A percentile compares a stretch with the other conserved stretches of the same genome.
Evolutionary conservation across 1,140 invertebrate species (phyloP).

Genomic region (Chironomus striatipennis): DNA sequence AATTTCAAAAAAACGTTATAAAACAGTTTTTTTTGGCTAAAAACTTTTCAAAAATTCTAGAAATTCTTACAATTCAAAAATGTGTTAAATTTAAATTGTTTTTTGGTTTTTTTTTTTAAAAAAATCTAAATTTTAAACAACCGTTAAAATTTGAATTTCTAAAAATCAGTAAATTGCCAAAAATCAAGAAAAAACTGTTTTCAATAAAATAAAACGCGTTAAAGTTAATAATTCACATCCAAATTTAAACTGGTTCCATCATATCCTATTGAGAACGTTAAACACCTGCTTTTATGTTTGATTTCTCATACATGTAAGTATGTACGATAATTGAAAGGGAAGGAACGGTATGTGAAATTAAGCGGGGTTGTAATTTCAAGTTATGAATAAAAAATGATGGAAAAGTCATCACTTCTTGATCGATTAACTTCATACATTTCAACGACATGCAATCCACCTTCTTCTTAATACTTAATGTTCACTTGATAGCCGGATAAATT

Average conservation of each 20-base stretch:
- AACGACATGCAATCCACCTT: not conserved
- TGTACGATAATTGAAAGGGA: constrained; percentile 1
- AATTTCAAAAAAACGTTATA: no score
- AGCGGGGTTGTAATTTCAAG: not conserved
- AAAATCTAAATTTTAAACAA: no score
- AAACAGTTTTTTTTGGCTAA: no score
- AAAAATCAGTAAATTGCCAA: no score
- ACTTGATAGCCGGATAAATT: not conserved
- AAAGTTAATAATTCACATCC: not conserved
- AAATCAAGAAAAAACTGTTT: no score
- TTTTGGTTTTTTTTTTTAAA: no score
- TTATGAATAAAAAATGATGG: constrained; percentile 15
- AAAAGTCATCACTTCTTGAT: constrained; percentile 20
- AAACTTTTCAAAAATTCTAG: no score
- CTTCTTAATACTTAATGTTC: not conserved
- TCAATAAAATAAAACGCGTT: no score
- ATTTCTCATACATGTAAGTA: not conserved
- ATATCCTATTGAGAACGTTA: not conserved
- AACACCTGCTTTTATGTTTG: constrained; percentile 7
- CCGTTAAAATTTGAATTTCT: no score
- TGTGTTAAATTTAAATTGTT: no score
- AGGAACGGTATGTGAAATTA: not conserved
- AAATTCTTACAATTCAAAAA: no score
- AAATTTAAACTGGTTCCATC: not conserved
- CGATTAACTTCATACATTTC: constrained; percentile 14